phyloP scores from a whole-genome alignment of 2,888 invertebrate genomes.

The Cheilosia urbana region DNA sequence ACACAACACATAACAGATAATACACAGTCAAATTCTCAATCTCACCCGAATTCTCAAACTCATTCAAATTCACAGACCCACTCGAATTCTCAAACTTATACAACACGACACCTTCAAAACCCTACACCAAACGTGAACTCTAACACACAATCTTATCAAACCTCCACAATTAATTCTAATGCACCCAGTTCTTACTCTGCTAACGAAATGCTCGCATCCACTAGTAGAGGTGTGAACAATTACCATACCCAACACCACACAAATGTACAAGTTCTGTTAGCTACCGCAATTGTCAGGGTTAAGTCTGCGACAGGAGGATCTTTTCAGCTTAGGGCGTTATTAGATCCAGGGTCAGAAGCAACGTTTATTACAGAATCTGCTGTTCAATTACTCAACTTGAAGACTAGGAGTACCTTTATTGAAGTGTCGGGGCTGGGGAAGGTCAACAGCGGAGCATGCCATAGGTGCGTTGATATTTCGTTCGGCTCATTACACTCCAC shows the following conservation, averaged over 20 bases:
- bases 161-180: neutral
- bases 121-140: too few species aligned
- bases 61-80: neutral
- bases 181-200: neutral
- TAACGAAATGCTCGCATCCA: neutral
- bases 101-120: too few species aligned
- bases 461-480: neutral
- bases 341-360: slow-evolving; percentile 12
- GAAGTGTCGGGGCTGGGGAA: neutral
- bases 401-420: neutral
- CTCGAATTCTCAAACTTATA: too few species aligned
- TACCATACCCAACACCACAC: too few species aligned
- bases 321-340: neutral
- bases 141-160: neutral
- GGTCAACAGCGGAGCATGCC: neutral
- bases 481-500: neutral
- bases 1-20: neutral
- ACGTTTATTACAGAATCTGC: neutral
- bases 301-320: too few species aligned
- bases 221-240: neutral
- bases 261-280: too few species aligned
- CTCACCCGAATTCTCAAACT: neutral
- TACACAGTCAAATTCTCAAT: neutral
- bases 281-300: too few species aligned
- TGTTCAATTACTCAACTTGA: neutral